These are phyloP conservation scores for Trichacis sp. DNA, from an alignment of 2,888 invertebrate genomes.

Conservation along the genomic window DNA sequence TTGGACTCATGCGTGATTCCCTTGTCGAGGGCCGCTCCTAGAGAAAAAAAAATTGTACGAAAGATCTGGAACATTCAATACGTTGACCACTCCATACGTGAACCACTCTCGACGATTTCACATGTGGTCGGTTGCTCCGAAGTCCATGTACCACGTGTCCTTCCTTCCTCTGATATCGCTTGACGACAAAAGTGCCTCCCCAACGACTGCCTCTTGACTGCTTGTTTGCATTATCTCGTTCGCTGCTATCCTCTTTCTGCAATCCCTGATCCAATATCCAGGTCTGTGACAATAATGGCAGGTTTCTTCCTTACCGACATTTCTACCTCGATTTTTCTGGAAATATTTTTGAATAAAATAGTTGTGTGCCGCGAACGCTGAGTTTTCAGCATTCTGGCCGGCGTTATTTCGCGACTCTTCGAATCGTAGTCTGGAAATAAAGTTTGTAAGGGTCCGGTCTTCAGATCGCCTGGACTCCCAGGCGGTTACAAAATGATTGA, in stretches of 20 bases:
- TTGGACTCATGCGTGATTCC: constrained; percentile 25
- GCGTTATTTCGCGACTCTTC: constrained; percentile 26
- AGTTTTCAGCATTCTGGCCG: too few relatives aligned
- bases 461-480: constrained; percentile 33
- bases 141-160: constrained; percentile 15
- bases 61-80: too few relatives aligned
- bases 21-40: constrained; percentile 26
- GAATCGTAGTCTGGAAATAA: constrained; percentile 17
- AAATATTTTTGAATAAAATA: too few relatives aligned
- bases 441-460: constrained; percentile 10
- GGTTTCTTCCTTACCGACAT: too few relatives aligned
- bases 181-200: constrained; percentile 27
- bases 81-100: constrained; percentile 29
- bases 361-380: too few relatives aligned
- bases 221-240: too few relatives aligned
- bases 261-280: too few relatives aligned
- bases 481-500: constrained; percentile 35
- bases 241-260: too few relatives aligned
- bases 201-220: constrained; percentile 23
- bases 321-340: too few relatives aligned
- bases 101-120: constrained; percentile 43
- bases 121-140: too few relatives aligned
- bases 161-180: too few relatives aligned
- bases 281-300: too few relatives aligned
- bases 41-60: constrained; percentile 23